Evolutionary conservation across 1,140 invertebrate species (phyloP).

Genomic region (Limonius californicus): DNA sequence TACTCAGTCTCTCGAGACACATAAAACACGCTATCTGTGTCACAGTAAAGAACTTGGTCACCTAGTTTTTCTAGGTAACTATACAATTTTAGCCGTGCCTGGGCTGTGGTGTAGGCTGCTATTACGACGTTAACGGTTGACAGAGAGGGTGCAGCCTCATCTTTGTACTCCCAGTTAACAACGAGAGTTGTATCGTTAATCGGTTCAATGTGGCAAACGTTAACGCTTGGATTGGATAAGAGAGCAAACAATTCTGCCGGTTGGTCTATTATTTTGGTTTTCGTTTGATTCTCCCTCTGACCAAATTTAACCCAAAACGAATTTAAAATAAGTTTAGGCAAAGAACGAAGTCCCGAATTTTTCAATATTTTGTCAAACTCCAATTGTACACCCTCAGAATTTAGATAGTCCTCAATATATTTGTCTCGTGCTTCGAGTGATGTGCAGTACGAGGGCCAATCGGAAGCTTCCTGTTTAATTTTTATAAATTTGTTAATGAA

Average conservation of each 20-base stretch:
- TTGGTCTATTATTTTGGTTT: conserved; percentile 12
- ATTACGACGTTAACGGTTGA: too few species aligned
- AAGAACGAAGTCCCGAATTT: conserved; percentile 14
- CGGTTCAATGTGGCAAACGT: too few species aligned
- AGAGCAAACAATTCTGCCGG: background rate
- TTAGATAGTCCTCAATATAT: conserved; percentile 14
- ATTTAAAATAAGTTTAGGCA: conserved; percentile 22
- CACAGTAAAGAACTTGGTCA: background rate
- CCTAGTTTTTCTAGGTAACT: too few species aligned
- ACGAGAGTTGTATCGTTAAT: too few species aligned
- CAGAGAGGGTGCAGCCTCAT: too few species aligned
- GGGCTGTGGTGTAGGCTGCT: too few species aligned
- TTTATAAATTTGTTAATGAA: conserved; percentile 1
- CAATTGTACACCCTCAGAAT: background rate
- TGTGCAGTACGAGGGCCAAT: background rate
- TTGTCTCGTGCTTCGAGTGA: background rate
- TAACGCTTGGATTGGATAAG: too few species aligned
- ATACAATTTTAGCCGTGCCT: too few species aligned
- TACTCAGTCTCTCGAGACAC: background rate
- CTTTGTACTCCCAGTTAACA: too few species aligned
- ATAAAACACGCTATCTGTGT: conserved; percentile 9
- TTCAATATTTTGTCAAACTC: conserved; percentile 14
- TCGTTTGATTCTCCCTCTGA: conserved; percentile 14
- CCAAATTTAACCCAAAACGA: conserved; percentile 28
- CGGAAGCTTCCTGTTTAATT: conserved; percentile 2